Percentiles rank a stretch among this genome's conserved stretches.
Conservation (phyloP, 2,888 invertebrate species). For the Dicranocentrus wangi region DNA sequence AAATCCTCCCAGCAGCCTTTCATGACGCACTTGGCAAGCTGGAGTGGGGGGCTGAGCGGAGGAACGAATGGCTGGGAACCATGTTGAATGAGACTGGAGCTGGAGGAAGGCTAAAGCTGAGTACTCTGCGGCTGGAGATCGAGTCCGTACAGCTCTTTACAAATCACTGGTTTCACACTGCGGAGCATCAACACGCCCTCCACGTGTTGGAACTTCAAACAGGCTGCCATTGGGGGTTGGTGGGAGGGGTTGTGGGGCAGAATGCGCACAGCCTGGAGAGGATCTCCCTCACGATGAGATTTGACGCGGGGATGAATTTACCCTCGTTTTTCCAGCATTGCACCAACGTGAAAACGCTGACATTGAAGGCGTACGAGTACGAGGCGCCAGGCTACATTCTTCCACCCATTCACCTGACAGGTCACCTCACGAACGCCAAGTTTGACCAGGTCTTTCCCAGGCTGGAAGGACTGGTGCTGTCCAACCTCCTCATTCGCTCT, state of each 20-base stretch:
- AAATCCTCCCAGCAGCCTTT: slow-evolving; percentile 1
- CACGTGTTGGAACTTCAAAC: slow-evolving; percentile 19
- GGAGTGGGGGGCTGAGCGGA: not conserved
- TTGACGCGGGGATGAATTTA: slow-evolving; percentile 17
- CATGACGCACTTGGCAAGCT: slow-evolving; percentile 10
- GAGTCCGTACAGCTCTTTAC: slow-evolving; percentile 41
- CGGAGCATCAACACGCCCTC: slow-evolving; percentile 7
- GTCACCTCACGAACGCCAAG: slow-evolving; percentile 32
- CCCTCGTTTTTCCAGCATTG: slow-evolving; percentile 1
- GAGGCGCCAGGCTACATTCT: not conserved
- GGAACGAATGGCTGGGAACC: slow-evolving; percentile 23
- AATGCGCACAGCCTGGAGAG: slow-evolving; percentile 10
- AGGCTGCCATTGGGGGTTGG: slow-evolving; percentile 27
- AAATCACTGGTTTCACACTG: slow-evolving; percentile 32
- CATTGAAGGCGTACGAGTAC: slow-evolving; percentile 33
- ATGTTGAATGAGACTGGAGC: slow-evolving; percentile 1
- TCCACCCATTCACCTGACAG: slow-evolving; percentile 5
- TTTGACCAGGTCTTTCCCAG: slow-evolving; percentile 41
- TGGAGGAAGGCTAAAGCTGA: not conserved
- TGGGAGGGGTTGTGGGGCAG: slow-evolving; percentile 2
- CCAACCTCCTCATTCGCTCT: slow-evolving; percentile 29
- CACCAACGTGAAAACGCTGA: not conserved
- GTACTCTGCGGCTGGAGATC: slow-evolving; percentile 28
- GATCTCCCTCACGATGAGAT: slow-evolving; percentile 21
- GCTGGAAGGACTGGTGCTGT: slow-evolving; percentile 29